Evolutionary conservation across 2,113 vertebrate genomes (phyloP).

Genomic region (Sylvietta virens): DNA sequence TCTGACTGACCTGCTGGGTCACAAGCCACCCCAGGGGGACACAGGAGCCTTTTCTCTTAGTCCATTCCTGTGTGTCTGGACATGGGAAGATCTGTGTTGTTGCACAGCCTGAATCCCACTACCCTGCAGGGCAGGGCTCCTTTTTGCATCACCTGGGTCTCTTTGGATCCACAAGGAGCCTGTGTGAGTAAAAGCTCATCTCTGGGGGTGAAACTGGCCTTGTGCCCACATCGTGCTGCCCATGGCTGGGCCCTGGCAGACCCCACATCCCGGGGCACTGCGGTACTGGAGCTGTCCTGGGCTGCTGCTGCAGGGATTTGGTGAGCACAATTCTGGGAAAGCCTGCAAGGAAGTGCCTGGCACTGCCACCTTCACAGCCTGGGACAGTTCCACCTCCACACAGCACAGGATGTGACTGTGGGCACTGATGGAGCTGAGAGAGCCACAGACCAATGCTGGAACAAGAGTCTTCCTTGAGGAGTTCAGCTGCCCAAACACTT

Average conservation of each 20-base stretch:
- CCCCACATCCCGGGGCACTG: not conserved
- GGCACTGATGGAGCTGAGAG: not conserved
- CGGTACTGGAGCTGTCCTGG: not conserved
- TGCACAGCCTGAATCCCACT: not conserved
- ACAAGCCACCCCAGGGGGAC: not conserved
- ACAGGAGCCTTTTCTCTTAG: not conserved
- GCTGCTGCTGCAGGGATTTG: not conserved
- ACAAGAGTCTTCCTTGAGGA: not conserved
- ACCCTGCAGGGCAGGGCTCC: not conserved
- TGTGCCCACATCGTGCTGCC: fast-evolving
- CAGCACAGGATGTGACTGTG: not conserved
- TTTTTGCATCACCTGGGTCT: not conserved
- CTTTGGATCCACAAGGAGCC: not conserved
- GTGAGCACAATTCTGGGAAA: not conserved
- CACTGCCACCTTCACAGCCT: not conserved
- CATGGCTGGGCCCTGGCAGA: not conserved
- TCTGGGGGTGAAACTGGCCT: not conserved
- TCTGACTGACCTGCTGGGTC: not conserved
- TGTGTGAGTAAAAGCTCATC: not conserved
- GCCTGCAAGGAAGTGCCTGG: not conserved
- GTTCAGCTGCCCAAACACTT: not conserved
- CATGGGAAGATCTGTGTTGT: not conserved
- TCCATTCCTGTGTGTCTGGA: not conserved
- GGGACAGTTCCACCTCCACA: not conserved
- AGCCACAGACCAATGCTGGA: not conserved